Evolutionary conservation across 2,113 vertebrate species (phyloP), one percentile per base, ranked within the genome.

Genomic region (Nesogale talazaci): DNA sequence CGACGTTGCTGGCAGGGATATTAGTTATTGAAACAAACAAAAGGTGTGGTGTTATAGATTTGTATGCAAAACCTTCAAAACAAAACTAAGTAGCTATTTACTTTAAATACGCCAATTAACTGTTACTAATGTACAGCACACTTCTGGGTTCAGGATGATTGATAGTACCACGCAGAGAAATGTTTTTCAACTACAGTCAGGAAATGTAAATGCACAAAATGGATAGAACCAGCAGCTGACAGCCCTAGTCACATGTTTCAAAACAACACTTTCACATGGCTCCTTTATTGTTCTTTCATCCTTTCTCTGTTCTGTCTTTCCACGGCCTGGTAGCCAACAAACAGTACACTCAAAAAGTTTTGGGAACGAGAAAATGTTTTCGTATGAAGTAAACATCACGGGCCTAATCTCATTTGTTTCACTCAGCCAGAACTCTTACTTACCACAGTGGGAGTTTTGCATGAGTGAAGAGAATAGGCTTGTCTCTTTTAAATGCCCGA

Each of bases 61-160:
- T 96, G 90, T 97, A 97, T 95, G 87, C 93, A 94, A 97, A 97
- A 95, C 95, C 96, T 98, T 98, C 97, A 96, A 82, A 97, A 97
- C 95, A 98, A 97, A 98, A 97, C 96, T 97, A 98, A 98, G 96
- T 96, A 97, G 92, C 97, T 98, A 97, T 98, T 98, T 98, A 97
- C 97, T 98, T 98, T 98, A 98, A 98, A 98, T 98, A 98, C 97
- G 97, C 97, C 98, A 98, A 97, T 98, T 98, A 98, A 97, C 90
- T 96, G 88, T 98, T 98, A 97, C 94, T 97, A 98, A 98, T 98
- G 94, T 98, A 97, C 96, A 97, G 95, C 97, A 97, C 93, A 94
- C 96, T 98, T 98, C 96, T 96, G 96, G 97, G 96, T 97, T 98
- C 97, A 97, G 96, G 90, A 97, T 98, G 97, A 98, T 98, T 98